Evolutionary conservation across 1,140 invertebrate genomes (phyloP), one percentile per base, ranked within the genome.

Genomic region (Pygmarrhopalites habei): DNA sequence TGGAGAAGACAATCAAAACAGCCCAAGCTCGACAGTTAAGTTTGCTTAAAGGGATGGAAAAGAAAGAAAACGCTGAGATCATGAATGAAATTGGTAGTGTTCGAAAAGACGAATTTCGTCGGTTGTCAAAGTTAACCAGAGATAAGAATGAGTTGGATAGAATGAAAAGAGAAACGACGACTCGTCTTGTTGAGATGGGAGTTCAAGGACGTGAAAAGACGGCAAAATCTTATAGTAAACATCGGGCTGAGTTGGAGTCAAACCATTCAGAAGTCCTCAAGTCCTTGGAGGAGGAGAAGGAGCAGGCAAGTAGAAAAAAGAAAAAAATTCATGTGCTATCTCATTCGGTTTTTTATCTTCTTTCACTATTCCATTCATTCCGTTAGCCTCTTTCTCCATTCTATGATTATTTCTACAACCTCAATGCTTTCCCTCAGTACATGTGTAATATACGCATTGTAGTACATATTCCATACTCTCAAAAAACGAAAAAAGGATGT

Each of bases 101-200:
- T 64, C 85, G 88, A 59, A 85, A 89, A 66, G 87, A 89, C 55
- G 90, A 95, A 74, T 89, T 94, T 43, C 92, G 92, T 74, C 82
- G 81, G 30, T 76, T 92, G 52, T 82, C 85, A 17, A 88, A 89
- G 69, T 84, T 84, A 63, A 87, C 90, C 72, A 85, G 82, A 71
- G 92, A 96, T 73, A 88, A 92, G 73, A 90, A 93, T 71, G 93
- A 95, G 75, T 80, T 95, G 65, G 86, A 86, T 41, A 71, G 85
- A 68, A 85, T 87, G 74, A 88, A 88, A 71, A 76, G 86, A 30
- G 87, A 89, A 76, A 84, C 88, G 1, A 82, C 81, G 19, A 83
- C 82, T 63, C 82, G 83, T 46, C 85, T 89, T 1, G 88, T 92
- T 43, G 86, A 88, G 69, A 85, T 86, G 63, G 89, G 88, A 29